These are phyloP conservation scores for Gobiocypris rarus DNA, from an alignment of 2,113 vertebrate species.

Conservation along the genomic window DNA sequence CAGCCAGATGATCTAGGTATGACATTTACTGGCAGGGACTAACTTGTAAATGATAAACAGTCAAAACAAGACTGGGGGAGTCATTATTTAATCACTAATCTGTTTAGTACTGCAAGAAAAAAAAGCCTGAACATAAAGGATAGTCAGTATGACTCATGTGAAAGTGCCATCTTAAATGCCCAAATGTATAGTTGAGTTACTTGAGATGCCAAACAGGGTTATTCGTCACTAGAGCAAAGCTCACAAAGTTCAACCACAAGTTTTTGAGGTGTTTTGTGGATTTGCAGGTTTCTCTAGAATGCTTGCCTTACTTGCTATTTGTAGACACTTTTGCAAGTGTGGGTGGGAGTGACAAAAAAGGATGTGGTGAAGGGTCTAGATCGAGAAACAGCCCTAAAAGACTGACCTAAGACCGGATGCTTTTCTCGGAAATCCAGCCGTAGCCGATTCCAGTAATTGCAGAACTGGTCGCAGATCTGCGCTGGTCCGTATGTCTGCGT, in stretches of 20 bases:
- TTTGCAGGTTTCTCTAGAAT: conserved; percentile 71
- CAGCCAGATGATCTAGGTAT: not conserved
- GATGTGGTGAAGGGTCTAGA: conserved; percentile 63
- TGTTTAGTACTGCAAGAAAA: not conserved
- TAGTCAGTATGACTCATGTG: not conserved
- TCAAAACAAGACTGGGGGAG: not conserved
- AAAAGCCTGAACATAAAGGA: no score
- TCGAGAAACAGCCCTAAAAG: not conserved
- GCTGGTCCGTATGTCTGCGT: conserved; percentile 55
- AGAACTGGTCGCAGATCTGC: not conserved
- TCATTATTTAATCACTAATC: not conserved
- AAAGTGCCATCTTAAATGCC: not conserved
- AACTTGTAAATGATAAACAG: not conserved
- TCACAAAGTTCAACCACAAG: conserved; percentile 65
- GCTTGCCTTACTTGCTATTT: conserved; percentile 68
- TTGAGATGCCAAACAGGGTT: not conserved
- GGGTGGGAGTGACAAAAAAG: conserved; percentile 1
- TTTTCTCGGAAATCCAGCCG: not conserved
- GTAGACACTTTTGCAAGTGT: conserved; percentile 65
- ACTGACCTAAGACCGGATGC: conserved; percentile 25
- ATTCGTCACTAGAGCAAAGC: conserved; percentile 54
- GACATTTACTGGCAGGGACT: not conserved
- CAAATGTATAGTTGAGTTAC: not conserved
- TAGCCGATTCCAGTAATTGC: not conserved
- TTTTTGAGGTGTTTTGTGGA: conserved; percentile 60